phyloP scores from a whole-genome alignment of 2,113 vertebrate genomes.

The Ptilorrhoa leucosticta region DNA sequence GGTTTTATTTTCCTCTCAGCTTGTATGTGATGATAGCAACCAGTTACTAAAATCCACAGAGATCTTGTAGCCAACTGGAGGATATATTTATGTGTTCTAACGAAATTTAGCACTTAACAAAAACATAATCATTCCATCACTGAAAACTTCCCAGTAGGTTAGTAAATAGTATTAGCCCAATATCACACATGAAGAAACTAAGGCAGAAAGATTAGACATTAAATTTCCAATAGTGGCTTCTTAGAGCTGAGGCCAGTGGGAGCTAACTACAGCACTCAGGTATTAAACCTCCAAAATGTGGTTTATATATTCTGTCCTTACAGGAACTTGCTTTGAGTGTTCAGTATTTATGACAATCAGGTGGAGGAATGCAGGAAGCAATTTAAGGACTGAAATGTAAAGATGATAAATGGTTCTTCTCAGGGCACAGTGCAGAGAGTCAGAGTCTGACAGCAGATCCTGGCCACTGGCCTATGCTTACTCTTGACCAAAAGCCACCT shows the following conservation, averaged over 20 bases:
- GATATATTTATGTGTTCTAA: not conserved
- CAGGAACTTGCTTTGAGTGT: not conserved
- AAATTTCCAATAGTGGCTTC: not conserved
- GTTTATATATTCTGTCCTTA: not conserved
- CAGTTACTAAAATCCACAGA: not conserved
- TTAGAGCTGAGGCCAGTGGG: not conserved
- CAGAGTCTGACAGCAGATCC: not conserved
- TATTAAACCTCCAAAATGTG: not conserved
- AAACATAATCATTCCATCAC: not conserved
- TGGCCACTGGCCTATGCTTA: not conserved
- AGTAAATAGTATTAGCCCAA: not conserved
- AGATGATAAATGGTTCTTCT: not conserved
- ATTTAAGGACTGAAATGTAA: not conserved
- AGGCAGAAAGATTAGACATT: not conserved
- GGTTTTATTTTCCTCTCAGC: not conserved
- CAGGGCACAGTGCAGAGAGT: not conserved
- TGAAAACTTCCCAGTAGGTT: not conserved
- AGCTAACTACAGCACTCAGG: not conserved
- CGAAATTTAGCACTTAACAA: not conserved
- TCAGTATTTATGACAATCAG: not conserved
- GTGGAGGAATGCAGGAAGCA: not conserved
- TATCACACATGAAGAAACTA: not conserved
- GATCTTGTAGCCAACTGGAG: not conserved
- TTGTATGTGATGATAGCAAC: not conserved
- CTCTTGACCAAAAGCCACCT: not conserved